phyloP scores from a whole-genome alignment of 1,140 invertebrate genomes.

The Ceratitis capitata region DNA sequence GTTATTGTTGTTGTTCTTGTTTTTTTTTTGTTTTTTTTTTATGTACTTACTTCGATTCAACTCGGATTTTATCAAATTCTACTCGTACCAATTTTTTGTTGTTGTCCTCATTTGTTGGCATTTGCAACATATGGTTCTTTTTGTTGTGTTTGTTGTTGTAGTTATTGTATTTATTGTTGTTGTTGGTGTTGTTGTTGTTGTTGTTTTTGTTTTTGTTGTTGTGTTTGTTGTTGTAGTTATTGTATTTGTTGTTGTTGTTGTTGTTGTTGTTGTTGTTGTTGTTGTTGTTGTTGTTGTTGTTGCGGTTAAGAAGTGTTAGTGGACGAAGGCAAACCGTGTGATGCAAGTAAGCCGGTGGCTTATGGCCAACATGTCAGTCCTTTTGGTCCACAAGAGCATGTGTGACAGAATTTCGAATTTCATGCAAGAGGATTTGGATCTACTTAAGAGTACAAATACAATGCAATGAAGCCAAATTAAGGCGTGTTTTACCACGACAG shows the following conservation, averaged over 20 bases:
- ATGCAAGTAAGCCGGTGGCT: neutral
- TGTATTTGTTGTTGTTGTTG: too few species aligned
- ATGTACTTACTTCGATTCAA: constrained; percentile 2
- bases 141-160: neutral
- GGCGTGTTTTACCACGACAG: neutral
- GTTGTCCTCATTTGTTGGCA: neutral
- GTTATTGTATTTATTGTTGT: too few species aligned
- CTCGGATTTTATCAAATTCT: neutral
- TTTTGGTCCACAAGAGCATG: neutral
- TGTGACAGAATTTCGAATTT: neutral
- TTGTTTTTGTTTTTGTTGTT: too few species aligned
- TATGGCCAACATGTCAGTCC: neutral
- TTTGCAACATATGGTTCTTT: neutral
- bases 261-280: neutral
- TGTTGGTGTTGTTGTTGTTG: too few species aligned
- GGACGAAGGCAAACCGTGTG: neutral
- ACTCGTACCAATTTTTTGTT: constrained; percentile 1
- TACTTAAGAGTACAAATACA: neutral
- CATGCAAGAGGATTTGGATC: neutral
- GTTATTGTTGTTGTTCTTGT: too few species aligned
- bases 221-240: too few species aligned
- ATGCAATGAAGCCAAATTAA: neutral
- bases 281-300: neutral
- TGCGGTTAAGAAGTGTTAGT: neutral
- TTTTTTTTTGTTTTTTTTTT: too few species aligned